Conservation (phyloP, 2,113 vertebrate genomes). For the Dipodomys stephensi region DNA sequence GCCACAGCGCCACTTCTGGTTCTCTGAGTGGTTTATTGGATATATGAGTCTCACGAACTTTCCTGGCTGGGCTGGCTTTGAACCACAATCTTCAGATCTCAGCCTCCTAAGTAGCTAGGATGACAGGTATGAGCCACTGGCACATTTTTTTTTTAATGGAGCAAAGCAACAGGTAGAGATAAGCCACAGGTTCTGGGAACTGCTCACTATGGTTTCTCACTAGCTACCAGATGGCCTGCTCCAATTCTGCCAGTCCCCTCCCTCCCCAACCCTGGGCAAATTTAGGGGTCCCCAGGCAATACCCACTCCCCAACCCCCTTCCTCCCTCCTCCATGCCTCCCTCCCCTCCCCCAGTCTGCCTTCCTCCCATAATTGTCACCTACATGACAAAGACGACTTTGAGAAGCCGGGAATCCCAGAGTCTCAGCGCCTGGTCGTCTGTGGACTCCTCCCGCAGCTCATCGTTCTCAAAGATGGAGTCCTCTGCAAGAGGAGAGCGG, state of each 20-base stretch:
- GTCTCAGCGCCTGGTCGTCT: constrained; percentile 88
- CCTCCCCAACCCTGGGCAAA: too few relatives aligned
- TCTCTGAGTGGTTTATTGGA: too few relatives aligned
- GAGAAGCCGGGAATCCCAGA: constrained; percentile 94
- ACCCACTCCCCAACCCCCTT: neutral
- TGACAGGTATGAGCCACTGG: too few relatives aligned
- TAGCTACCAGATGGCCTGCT: neutral
- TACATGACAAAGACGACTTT: constrained; percentile 97
- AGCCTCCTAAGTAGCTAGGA: too few relatives aligned
- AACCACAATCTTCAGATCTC: too few relatives aligned
- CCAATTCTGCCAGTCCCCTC: neutral
- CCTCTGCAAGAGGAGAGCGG: constrained; percentile 86
- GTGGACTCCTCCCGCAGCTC: constrained; percentile 88
- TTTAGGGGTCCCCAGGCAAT: too few relatives aligned
- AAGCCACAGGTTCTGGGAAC: neutral
- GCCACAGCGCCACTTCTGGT: too few relatives aligned
- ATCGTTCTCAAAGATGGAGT: constrained; percentile 89
- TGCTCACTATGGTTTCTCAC: neutral
- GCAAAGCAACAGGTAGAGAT: neutral
- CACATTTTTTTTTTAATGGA: too few relatives aligned
- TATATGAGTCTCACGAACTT: too few relatives aligned
- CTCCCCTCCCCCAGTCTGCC: neutral
- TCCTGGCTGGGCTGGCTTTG: too few relatives aligned
- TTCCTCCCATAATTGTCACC: constrained; percentile 72
- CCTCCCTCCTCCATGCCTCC: neutral